phyloP scores from a whole-genome alignment of 2,888 invertebrate genomes.

The Sesia apiformis region DNA sequence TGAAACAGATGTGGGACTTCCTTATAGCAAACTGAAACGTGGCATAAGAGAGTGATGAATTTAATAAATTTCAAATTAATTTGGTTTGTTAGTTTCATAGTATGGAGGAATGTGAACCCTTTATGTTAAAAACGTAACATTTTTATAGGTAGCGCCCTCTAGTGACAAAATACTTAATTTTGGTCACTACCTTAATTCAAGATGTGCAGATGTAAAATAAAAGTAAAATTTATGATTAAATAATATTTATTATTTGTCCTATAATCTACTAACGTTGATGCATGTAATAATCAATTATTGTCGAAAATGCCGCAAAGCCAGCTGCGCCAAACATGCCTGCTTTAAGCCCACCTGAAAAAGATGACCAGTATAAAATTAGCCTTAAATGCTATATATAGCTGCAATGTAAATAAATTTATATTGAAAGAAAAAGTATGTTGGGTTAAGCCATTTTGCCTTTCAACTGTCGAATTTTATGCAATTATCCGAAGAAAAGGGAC shows the following conservation, averaged over 20 bases:
- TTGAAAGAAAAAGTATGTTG: too few relatives aligned
- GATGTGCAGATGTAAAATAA: neutral
- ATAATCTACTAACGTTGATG: slow-evolving; percentile 41
- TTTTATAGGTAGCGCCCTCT: too few relatives aligned
- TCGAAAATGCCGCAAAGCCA: slow-evolving; percentile 98
- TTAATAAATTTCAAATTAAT: too few relatives aligned
- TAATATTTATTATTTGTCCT: neutral
- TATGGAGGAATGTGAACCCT: too few relatives aligned
- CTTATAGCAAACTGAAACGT: too few relatives aligned
- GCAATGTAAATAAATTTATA: neutral
- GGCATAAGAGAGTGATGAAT: too few relatives aligned
- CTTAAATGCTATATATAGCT: neutral
- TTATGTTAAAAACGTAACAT: too few relatives aligned
- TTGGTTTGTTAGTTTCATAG: too few relatives aligned
- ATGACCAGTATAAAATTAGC: neutral
- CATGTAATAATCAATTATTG: slow-evolving; percentile 97
- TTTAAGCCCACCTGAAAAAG: slow-evolving; percentile 88
- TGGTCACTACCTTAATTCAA: neutral
- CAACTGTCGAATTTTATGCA: too few relatives aligned
- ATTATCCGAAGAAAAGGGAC: too few relatives aligned
- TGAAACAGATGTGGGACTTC: too few relatives aligned
- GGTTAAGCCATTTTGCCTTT: too few relatives aligned
- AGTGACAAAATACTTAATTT: neutral
- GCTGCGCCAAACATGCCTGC: slow-evolving; percentile 95
- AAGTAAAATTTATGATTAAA: neutral